A percentile compares a stretch with the other conserved stretches of the same genome.
These are phyloP conservation scores for Brachionus sp. DNA, from an alignment of 1,140 invertebrate genomes.

Conservation along the genomic window DNA sequence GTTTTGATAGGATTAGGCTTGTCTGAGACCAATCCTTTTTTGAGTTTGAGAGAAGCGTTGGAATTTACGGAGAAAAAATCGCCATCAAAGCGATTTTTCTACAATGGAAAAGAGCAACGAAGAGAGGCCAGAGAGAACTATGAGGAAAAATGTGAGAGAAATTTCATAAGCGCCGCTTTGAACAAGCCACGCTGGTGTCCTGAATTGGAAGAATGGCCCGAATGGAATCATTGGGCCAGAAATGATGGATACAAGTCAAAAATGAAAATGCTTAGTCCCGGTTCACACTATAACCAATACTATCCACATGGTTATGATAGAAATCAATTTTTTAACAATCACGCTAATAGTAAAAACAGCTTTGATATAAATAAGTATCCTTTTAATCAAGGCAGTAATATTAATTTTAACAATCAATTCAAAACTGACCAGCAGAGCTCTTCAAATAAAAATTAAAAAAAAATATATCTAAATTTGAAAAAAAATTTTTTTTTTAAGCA, in stretches of 20 bases:
- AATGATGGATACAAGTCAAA: neutral
- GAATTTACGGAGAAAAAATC: conserved; percentile 13
- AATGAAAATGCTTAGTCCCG: neutral
- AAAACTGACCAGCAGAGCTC: neutral
- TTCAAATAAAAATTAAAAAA: neutral
- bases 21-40: conserved; percentile 2
- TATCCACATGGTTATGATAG: neutral
- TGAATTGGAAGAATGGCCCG: conserved; percentile 2
- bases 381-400: conserved; percentile 31
- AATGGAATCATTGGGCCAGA: neutral
- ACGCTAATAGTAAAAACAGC: neutral
- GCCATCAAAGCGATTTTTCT: conserved; percentile 19
- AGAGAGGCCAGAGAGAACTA: conserved; percentile 41
- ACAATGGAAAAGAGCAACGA: conserved; percentile 36
- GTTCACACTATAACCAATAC: neutral
- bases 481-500: neutral
- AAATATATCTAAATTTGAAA: neutral
- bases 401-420: conserved; percentile 30
- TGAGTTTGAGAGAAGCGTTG: conserved; percentile 26
- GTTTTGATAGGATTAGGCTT: neutral
- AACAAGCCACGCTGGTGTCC: conserved; percentile 38
- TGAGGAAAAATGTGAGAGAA: conserved; percentile 44
- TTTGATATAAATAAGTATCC: conserved; percentile 27
- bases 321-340: conserved; percentile 1
- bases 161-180: neutral